Conservation (phyloP, 2,888 invertebrate species). For the Drosophila incognita region DNA sequence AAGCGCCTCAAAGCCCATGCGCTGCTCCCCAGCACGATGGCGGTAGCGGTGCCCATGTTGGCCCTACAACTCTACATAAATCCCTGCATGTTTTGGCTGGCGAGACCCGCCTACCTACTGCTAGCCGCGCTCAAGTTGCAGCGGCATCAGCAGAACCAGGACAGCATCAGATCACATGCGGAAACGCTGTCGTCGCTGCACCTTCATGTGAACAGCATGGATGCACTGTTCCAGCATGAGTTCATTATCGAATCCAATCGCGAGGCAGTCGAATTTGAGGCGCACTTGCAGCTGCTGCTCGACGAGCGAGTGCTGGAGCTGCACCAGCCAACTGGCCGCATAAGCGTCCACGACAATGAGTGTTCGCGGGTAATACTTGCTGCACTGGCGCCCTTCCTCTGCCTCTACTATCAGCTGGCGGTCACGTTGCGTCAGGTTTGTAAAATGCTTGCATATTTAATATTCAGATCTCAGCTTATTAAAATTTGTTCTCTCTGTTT, state of each 20-base stretch:
- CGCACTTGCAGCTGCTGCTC: slow-evolving; percentile 80
- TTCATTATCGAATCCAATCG: slow-evolving; percentile 88
- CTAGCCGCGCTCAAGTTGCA: slow-evolving; percentile 83
- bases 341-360: slow-evolving; percentile 72
- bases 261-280: slow-evolving; percentile 86
- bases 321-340: slow-evolving; percentile 79
- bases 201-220: slow-evolving; percentile 66
- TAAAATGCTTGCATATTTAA: slow-evolving; percentile 11
- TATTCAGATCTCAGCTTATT: not conserved
- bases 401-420: slow-evolving; percentile 87
- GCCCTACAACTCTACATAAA: slow-evolving; percentile 92
- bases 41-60: slow-evolving; percentile 89
- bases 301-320: slow-evolving; percentile 72
- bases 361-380: slow-evolving; percentile 86
- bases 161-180: slow-evolving; percentile 23
- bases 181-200: slow-evolving; percentile 57
- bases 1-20: slow-evolving; percentile 87
- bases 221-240: slow-evolving; percentile 88
- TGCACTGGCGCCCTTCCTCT: slow-evolving; percentile 88
- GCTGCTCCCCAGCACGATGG: slow-evolving; percentile 89
- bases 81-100: slow-evolving; percentile 89
- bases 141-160: slow-evolving; percentile 48
- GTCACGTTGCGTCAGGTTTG: slow-evolving; percentile 86
- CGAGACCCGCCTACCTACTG: slow-evolving; percentile 88
- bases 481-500: not conserved